phyloP scores from a whole-genome alignment of 2,113 vertebrate species.

The Gymnobelideus leadbeateri region DNA sequence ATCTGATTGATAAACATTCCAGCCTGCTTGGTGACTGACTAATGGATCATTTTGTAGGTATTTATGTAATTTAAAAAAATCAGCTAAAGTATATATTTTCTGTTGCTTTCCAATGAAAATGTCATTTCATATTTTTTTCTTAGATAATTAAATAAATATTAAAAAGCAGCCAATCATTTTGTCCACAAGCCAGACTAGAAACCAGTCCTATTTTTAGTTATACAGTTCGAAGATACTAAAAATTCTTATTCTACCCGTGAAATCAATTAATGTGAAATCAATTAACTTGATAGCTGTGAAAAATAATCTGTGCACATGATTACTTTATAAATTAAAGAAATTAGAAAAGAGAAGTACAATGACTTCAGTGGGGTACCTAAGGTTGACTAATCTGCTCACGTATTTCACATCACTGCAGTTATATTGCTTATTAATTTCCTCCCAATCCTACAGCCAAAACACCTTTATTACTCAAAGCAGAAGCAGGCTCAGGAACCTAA shows the following conservation, averaged over 20 bases:
- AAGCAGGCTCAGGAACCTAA: neutral
- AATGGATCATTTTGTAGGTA: neutral
- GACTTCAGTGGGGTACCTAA: neutral
- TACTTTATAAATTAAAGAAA: slow-evolving; percentile 1
- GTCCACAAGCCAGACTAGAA: neutral
- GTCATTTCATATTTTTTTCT: neutral
- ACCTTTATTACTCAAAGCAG: neutral
- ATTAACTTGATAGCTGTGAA: neutral
- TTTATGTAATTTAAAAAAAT: neutral
- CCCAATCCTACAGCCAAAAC: neutral
- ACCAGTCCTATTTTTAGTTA: slow-evolving; percentile 6
- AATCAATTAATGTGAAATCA: neutral
- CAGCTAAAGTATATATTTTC: neutral
- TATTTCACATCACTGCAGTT: neutral
- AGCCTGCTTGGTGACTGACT: neutral
- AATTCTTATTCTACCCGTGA: neutral
- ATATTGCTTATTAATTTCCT: neutral
- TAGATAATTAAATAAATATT: neutral
- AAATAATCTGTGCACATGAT: neutral
- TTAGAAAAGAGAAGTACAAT: neutral
- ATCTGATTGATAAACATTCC: slow-evolving; percentile 3
- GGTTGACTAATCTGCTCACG: neutral
- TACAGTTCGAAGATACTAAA: neutral
- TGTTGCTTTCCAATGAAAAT: neutral
- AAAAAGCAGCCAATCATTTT: neutral